Evolutionary conservation across 1,140 invertebrate species (phyloP), one percentile per base, ranked within the genome.

Genomic region (Ptiloglossa arizonensis): DNA sequence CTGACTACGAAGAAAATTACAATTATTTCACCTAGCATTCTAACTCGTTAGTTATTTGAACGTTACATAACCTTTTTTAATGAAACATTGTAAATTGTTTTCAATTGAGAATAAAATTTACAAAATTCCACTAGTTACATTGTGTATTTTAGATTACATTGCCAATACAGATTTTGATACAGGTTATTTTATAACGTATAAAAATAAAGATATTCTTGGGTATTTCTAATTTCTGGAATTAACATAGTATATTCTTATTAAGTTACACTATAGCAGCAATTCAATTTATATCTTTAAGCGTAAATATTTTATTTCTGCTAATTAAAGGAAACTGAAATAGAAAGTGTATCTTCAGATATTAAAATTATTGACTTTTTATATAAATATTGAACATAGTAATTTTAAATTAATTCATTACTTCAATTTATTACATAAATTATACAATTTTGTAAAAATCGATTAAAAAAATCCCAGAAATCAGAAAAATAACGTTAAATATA

Each of bases 391-490:
- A 48, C 3, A 41, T 50, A 29, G 1, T 15, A 41, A 48, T 50
- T 19, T 17, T 22, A 19, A 38, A 48, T 44, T 22, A 57, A 70
- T 59, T 27, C 2, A 2, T 41, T n/a, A 22, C 29, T 56, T 27
- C 29, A 1, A 27, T 48, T 72, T 24, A 11, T 3, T 35, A 50
- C 19, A 22, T 24, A 19, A 60, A 35, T 35, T 62, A 48, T 60
- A 15, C n/a, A 59, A n/a, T 4, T 29, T 22, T 70, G 4, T 22
- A 41, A 41, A 60, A n/a, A 15, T 46, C 4, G 52, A 62, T 22
- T n/a, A n/a, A 67, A n/a, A 17, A 41, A 44, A 70, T 6, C 19
- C 57, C 54, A 57, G 24, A 35, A 73, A 83, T 71, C 73, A 82
- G 71, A 67, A 74, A 73, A 38, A 24, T 27, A 46, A 59, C 24